These are phyloP conservation scores for Drosophila ironensis DNA, from an alignment of 1,140 invertebrate species.

Conservation along the genomic window DNA sequence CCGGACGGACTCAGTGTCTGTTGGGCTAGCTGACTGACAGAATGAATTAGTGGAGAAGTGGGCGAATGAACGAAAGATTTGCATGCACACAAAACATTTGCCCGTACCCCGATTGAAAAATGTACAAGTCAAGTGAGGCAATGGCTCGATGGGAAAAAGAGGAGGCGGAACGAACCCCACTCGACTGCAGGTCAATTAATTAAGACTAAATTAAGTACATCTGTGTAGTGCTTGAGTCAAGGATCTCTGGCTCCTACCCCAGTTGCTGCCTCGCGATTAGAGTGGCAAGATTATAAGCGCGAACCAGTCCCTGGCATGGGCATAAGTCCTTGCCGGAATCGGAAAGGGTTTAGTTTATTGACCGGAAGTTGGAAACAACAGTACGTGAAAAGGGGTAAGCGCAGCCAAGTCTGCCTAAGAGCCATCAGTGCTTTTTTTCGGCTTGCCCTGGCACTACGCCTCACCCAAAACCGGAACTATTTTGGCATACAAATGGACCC, in stretches of 20 bases:
- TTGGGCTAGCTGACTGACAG: constrained; percentile 14
- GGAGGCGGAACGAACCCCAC: constrained; percentile 42
- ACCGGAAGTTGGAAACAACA: constrained; percentile 59
- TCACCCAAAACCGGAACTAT: constrained; percentile 17
- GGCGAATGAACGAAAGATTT: constrained; percentile 58
- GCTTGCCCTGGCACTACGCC: not conserved
- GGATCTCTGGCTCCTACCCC: constrained; percentile 40
- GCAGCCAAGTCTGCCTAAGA: constrained; percentile 45
- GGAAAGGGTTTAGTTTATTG: constrained; percentile 70
- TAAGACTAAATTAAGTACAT: constrained; percentile 78
- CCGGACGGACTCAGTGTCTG: constrained; percentile 19
- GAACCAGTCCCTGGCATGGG: constrained; percentile 22
- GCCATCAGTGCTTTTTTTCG: constrained; percentile 50
- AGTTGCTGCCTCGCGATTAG: constrained; percentile 65
- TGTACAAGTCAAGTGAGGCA: constrained; percentile 8
- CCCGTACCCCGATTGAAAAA: constrained; percentile 39
- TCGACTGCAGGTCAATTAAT: constrained; percentile 77
- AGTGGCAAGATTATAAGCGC: constrained; percentile 74
- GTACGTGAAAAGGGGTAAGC: constrained; percentile 38
- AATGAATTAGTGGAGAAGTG: constrained; percentile 13
- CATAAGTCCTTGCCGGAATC: constrained; percentile 59
- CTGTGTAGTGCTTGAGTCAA: constrained; percentile 47
- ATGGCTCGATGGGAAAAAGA: not conserved
- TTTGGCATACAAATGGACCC: constrained; percentile 56
- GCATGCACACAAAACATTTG: constrained; percentile 78